Conservation (phyloP, 2,888 invertebrate genomes). For the Scrobipalpa atriplicella region DNA sequence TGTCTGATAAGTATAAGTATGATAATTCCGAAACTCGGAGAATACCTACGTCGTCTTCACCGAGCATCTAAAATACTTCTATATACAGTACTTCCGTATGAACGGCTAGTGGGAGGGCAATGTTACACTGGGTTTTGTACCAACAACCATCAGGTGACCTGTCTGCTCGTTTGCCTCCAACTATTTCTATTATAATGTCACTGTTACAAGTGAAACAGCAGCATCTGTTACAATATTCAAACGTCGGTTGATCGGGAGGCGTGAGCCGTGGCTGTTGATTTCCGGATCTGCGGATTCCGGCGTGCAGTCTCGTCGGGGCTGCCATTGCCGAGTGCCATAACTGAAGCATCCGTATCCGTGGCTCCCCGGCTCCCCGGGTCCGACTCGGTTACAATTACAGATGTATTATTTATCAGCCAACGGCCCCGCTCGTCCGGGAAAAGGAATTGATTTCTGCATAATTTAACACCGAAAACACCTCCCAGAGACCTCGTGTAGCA, state of each 20-base stretch:
- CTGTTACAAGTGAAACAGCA: too few relatives aligned
- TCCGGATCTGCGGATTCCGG: conserved; percentile 17
- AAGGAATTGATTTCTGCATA: conserved; percentile 82
- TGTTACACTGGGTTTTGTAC: too few relatives aligned
- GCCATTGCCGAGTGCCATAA: background rate
- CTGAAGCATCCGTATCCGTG: background rate
- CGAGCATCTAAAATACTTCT: too few relatives aligned
- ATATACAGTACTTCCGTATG: too few relatives aligned
- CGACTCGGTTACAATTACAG: conserved; percentile 72
- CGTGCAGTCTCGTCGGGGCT: background rate
- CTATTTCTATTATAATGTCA: too few relatives aligned
- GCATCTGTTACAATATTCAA: background rate
- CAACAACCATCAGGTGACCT: too few relatives aligned
- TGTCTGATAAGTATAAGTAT: too few relatives aligned
- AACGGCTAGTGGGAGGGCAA: too few relatives aligned
- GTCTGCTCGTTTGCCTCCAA: too few relatives aligned
- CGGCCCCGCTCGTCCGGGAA: conserved; percentile 61
- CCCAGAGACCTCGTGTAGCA: conserved; percentile 66
- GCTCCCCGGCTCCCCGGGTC: conserved; percentile 43
- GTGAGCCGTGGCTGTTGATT: conserved; percentile 11
- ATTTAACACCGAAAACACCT: conserved; percentile 79
- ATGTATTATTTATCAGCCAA: conserved; percentile 77
- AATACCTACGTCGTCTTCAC: too few relatives aligned
- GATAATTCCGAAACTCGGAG: too few relatives aligned
- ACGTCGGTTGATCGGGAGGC: background rate